These are phyloP conservation scores for Phaethornis superciliosus DNA, from an alignment of 2,113 vertebrate genomes.

Conservation along the genomic window DNA sequence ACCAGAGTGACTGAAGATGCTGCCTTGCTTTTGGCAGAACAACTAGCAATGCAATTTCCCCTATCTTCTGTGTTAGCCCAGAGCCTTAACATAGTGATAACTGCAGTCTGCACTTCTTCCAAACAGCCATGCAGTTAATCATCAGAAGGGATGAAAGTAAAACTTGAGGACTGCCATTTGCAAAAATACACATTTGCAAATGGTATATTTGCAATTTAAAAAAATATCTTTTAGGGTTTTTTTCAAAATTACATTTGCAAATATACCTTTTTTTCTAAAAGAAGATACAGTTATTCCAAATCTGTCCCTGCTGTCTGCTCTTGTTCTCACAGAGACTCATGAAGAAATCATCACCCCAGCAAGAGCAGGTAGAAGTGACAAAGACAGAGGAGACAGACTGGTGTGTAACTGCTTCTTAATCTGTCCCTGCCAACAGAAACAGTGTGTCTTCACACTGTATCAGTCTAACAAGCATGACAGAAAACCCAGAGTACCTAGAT, in stretches of 20 bases:
- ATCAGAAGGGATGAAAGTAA: neutral
- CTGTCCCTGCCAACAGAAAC: neutral
- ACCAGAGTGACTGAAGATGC: neutral
- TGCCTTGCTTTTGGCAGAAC: neutral
- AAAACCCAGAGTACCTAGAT: neutral
- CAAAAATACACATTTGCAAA: neutral
- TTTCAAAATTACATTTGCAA: no score
- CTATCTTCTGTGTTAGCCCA: neutral
- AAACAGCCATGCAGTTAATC: neutral
- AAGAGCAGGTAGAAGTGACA: neutral
- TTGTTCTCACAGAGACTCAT: fast-evolving
- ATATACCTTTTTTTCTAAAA: neutral
- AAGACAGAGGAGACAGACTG: neutral
- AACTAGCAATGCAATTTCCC: neutral
- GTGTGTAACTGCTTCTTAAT: neutral
- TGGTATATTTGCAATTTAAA: neutral
- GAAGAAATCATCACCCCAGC: neutral
- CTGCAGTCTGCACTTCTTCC: neutral
- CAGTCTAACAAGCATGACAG: neutral
- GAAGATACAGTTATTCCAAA: neutral
- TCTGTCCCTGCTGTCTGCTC: neutral
- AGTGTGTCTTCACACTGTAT: neutral
- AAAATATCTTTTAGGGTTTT: no score
- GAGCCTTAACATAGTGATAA: neutral
- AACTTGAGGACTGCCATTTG: neutral